These are phyloP conservation scores for Mesochorus sp. DNA, from an alignment of 2,888 invertebrate genomes.

Conservation along the genomic window DNA sequence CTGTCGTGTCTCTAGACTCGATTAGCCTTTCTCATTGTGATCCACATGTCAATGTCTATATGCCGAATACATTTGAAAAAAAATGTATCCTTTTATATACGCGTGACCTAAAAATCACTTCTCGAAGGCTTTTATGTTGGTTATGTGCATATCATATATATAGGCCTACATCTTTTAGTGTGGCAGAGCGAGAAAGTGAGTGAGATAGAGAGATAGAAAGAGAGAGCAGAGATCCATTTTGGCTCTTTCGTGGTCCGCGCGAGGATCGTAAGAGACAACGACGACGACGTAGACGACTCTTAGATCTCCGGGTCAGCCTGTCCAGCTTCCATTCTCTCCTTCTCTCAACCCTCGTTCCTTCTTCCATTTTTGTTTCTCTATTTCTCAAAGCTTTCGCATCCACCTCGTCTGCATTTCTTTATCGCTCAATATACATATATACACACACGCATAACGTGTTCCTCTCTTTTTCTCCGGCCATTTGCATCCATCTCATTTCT, in stretches of 20 bases:
- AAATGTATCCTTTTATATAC: conserved; percentile 3
- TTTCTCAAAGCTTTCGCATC: conserved; percentile 18
- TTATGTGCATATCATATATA: too few species aligned
- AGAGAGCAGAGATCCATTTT: conserved; percentile 8
- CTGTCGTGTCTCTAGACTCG: neutral
- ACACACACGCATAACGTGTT: too few species aligned
- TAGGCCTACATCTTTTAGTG: neutral
- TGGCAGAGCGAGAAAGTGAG: neutral
- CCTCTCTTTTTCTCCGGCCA: conserved; percentile 5
- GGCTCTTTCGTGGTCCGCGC: neutral
- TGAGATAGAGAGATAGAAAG: too few species aligned
- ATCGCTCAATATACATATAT: conserved; percentile 52
- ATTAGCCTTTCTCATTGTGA: conserved; percentile 65
- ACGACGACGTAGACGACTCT: conserved; percentile 13
- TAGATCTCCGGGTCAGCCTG: conserved; percentile 9
- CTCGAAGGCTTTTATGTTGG: conserved; percentile 1
- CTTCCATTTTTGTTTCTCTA: neutral
- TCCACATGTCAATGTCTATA: conserved; percentile 69
- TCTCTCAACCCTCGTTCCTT: conserved; percentile 1
- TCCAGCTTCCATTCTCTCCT: conserved; percentile 7
- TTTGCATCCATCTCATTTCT: conserved; percentile 35
- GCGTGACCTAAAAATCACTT: neutral
- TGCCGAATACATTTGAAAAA: neutral
- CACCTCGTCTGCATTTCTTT: conserved; percentile 54
- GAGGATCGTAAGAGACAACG: neutral